phyloP scores from a whole-genome alignment of 2,797 vertebrate genomes.

The Coregonus ussuriensis region DNA sequence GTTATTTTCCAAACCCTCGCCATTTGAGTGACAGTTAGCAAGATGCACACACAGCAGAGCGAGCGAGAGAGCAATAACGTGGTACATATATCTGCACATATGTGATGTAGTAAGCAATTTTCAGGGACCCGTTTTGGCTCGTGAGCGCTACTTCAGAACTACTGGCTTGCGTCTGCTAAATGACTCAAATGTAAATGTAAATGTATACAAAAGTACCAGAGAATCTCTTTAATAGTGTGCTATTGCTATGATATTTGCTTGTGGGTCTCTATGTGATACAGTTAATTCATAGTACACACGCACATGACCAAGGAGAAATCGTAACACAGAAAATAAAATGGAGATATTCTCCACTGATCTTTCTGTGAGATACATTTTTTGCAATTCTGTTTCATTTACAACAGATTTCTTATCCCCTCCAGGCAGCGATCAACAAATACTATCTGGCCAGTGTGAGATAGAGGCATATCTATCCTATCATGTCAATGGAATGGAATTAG shows the following conservation, averaged over 20 bases:
- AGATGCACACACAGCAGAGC: no score
- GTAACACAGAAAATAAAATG: constrained; percentile 11
- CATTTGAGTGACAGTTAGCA: no score
- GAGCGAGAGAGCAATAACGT: no score
- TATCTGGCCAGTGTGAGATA: constrained; percentile 54
- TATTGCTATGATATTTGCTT: neutral
- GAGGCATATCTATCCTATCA: constrained; percentile 30
- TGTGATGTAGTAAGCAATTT: no score
- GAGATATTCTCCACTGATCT: constrained; percentile 4
- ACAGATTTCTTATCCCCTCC: constrained; percentile 52
- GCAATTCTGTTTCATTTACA: constrained; percentile 46
- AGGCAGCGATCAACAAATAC: constrained; percentile 49
- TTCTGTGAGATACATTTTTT: constrained; percentile 15
- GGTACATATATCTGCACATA: no score
- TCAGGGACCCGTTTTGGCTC: no score
- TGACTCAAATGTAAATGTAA: no score
- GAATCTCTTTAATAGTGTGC: no score
- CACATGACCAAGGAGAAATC: constrained; percentile 23
- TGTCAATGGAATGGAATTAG: constrained; percentile 40
- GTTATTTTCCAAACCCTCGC: no score
- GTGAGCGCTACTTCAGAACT: no score
- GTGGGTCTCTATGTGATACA: neutral
- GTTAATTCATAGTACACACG: neutral
- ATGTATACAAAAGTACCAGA: no score
- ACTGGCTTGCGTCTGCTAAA: no score